These are phyloP conservation scores for Pheosia gnoma DNA, from an alignment of 2,888 invertebrate species.

Conservation along the genomic window DNA sequence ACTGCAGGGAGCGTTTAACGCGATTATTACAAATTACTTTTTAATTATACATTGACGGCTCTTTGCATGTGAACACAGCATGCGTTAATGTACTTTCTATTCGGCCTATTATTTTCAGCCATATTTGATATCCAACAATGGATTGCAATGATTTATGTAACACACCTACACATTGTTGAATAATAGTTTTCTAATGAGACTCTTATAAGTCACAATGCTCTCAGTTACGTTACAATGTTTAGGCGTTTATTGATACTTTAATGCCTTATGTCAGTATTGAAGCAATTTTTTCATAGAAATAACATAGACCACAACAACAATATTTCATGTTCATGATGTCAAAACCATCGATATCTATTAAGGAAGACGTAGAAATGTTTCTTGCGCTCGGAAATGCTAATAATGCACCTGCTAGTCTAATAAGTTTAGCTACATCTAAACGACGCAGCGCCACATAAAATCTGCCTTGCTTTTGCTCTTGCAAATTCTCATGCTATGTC, in stretches of 20 bases:
- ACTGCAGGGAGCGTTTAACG: constrained; percentile 8
- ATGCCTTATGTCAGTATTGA: neutral
- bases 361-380: too few relatives aligned
- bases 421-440: too few relatives aligned
- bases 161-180: constrained; percentile 43
- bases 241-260: neutral
- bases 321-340: too few relatives aligned
- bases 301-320: neutral
- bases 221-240: constrained; percentile 13
- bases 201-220: constrained; percentile 26
- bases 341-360: too few relatives aligned
- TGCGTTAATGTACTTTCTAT: constrained; percentile 56
- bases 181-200: constrained; percentile 51
- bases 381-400: too few relatives aligned
- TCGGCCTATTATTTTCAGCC: constrained; percentile 50
- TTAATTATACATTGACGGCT: constrained; percentile 37
- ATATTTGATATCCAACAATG: constrained; percentile 41
- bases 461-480: too few relatives aligned
- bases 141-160: constrained; percentile 57
- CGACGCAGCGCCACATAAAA: too few relatives aligned
- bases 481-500: too few relatives aligned
- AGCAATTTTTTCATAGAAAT: constrained; percentile 1
- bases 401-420: too few relatives aligned
- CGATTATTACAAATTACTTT: constrained; percentile 34
- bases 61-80: constrained; percentile 49